Percentiles rank a stretch among this genome's conserved stretches.
These are phyloP conservation scores for Pipistrellus kuhlii DNA, from an alignment of 2,797 vertebrate species.

Conservation along the genomic window DNA sequence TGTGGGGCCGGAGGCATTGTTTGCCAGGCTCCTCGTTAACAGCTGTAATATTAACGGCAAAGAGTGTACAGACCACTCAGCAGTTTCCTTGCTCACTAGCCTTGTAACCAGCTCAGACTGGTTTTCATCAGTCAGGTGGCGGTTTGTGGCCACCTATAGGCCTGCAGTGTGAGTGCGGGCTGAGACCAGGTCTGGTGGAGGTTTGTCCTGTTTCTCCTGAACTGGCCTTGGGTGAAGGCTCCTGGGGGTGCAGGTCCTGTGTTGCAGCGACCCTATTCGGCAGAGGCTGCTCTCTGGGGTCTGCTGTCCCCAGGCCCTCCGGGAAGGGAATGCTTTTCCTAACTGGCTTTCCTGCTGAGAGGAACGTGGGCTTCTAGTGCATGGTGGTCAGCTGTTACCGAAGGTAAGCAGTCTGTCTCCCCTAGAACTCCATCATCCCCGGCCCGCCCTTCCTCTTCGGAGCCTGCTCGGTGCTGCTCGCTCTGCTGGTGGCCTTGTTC, in stretches of 20 bases:
- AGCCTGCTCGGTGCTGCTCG: conserved; percentile 92
- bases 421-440: conserved; percentile 92
- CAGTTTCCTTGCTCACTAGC: neutral
- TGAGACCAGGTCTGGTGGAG: neutral
- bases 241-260: neutral
- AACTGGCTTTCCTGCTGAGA: neutral
- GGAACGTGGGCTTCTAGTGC: neutral
- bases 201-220: neutral
- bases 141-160: neutral
- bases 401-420: conserved; percentile 43
- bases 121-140: neutral
- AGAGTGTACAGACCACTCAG: neutral
- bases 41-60: neutral
- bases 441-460: conserved; percentile 93
- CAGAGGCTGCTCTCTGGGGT: neutral
- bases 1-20: neutral
- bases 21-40: neutral
- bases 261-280: neutral
- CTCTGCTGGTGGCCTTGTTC: conserved; percentile 94
- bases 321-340: neutral
- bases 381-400: neutral
- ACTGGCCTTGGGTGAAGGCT: neutral
- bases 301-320: neutral
- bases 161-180: neutral
- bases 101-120: neutral